Evolutionary conservation across 2,888 invertebrate species (phyloP).

Genomic region (Allacma fusca): DNA sequence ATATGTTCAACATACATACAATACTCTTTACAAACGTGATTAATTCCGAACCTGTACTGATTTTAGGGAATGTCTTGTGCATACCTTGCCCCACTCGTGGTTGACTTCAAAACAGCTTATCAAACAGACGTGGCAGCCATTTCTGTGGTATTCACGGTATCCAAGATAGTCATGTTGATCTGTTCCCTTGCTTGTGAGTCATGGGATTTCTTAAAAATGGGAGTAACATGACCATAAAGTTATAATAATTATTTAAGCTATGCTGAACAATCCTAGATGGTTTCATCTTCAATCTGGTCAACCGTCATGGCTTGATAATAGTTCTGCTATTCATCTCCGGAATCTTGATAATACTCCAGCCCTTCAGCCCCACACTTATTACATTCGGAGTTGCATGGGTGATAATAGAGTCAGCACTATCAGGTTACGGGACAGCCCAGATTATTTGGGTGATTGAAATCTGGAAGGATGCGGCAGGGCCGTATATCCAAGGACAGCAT

Average conservation of each 20-base stretch:
- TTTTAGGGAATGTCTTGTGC: conserved; percentile 50
- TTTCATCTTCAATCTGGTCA: conserved; percentile 44
- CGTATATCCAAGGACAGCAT: conserved; percentile 53
- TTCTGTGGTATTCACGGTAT: conserved; percentile 49
- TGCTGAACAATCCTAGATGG: too few relatives aligned
- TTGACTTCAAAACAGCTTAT: conserved; percentile 47
- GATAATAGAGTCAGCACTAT: conserved; percentile 37
- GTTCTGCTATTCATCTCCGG: conserved; percentile 39
- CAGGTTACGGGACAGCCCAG: conserved; percentile 51
- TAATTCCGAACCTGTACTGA: too few relatives aligned
- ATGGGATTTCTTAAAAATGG: too few relatives aligned
- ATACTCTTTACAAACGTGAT: too few relatives aligned
- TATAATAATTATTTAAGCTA: too few relatives aligned
- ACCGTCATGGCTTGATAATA: conserved; percentile 43
- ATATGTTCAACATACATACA: too few relatives aligned
- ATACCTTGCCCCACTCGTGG: conserved; percentile 44
- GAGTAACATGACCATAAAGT: too few relatives aligned
- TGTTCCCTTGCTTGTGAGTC: conserved; percentile 24
- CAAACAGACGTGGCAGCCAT: conserved; percentile 47
- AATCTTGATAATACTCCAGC: conserved; percentile 31
- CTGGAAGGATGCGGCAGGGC: conserved; percentile 47
- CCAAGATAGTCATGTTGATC: conserved; percentile 26
- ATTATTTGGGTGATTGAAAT: conserved; percentile 55
- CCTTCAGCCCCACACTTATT: conserved; percentile 32
- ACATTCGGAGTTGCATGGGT: conserved; percentile 44